Conservation (phyloP, 1,140 invertebrate genomes). For the Heliconius nattereri region DNA sequence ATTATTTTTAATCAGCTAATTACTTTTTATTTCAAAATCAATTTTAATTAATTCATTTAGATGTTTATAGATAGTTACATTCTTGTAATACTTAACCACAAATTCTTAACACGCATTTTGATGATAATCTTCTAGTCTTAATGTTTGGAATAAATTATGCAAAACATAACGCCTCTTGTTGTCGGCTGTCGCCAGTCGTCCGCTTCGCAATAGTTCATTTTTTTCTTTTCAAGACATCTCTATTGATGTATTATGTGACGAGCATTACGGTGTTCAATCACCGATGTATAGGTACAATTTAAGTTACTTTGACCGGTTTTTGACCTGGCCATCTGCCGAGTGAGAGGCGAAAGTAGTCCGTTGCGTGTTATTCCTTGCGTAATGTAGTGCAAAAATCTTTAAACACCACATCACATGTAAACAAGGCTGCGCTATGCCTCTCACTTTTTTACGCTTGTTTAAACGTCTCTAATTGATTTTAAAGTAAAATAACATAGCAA, state of each 20-base stretch:
- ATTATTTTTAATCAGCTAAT: neutral
- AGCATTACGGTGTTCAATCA: conserved; percentile 43
- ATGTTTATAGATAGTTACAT: neutral
- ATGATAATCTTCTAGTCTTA: conserved; percentile 6
- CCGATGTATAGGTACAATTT: conserved; percentile 28
- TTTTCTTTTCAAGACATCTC: neutral
- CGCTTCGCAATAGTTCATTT: neutral
- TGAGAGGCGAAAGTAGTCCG: conserved; percentile 66
- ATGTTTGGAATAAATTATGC: conserved; percentile 9
- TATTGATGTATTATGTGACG: conserved; percentile 27
- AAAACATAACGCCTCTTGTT: neutral
- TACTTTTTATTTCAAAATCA: neutral
- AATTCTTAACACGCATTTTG: neutral
- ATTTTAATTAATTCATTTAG: neutral
- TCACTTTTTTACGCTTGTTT: conserved; percentile 23
- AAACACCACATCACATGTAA: conserved; percentile 32
- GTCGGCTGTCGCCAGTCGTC: neutral
- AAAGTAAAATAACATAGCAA: neutral
- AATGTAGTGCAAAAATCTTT: conserved; percentile 60
- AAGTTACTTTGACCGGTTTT: conserved; percentile 46
- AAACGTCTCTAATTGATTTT: conserved; percentile 1
- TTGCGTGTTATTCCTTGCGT: conserved; percentile 54
- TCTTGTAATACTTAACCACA: neutral
- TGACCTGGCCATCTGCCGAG: conserved; percentile 47
- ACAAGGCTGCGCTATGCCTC: conserved; percentile 22